phyloP scores from a whole-genome alignment of 35 echinoderm and acorn worm genomes.

The Apostichopus californicus region DNA sequence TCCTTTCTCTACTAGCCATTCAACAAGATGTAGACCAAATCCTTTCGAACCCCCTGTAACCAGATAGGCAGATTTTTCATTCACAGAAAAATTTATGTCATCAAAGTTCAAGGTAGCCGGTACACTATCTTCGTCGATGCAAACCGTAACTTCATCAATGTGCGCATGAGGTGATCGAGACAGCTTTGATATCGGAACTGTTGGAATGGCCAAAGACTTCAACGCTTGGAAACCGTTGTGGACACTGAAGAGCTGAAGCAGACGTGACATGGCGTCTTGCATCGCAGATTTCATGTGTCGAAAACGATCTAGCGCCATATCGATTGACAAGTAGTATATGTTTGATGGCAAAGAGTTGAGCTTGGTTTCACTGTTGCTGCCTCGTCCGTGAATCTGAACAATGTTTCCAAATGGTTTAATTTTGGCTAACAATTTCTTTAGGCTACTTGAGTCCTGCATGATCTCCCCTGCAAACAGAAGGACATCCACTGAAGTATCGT shows the following conservation, averaged over 20 bases:
- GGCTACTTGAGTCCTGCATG: constrained; percentile 72
- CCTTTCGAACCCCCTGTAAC: constrained; percentile 96
- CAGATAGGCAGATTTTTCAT: constrained; percentile 77
- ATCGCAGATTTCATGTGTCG: constrained; percentile 82
- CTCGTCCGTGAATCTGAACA: constrained; percentile 85
- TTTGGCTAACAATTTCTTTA: constrained; percentile 80
- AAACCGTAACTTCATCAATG: constrained; percentile 78
- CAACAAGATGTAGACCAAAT: constrained; percentile 80
- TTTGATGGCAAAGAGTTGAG: constrained; percentile 77
- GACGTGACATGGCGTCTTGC: constrained; percentile 89
- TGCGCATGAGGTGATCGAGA: constrained; percentile 79
- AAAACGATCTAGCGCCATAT: constrained; percentile 87
- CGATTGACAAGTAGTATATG: constrained; percentile 87
- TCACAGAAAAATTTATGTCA: constrained; percentile 81
- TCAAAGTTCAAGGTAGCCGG: constrained; percentile 92
- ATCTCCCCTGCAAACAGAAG: constrained; percentile 93
- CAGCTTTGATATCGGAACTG: constrained; percentile 90
- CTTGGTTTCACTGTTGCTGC: constrained; percentile 61
- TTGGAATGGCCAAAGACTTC: constrained; percentile 87
- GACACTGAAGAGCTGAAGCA: constrained; percentile 91
- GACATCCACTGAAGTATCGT: constrained; percentile 90
- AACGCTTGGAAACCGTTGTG: constrained; percentile 94
- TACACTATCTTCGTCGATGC: constrained; percentile 87
- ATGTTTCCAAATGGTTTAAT: constrained; percentile 88
- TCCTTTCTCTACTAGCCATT: constrained; percentile 90